Base-by-base conservation (phyloP, 92 coral and sea anemone genomes). In the Diadumene lineata region DNA sequence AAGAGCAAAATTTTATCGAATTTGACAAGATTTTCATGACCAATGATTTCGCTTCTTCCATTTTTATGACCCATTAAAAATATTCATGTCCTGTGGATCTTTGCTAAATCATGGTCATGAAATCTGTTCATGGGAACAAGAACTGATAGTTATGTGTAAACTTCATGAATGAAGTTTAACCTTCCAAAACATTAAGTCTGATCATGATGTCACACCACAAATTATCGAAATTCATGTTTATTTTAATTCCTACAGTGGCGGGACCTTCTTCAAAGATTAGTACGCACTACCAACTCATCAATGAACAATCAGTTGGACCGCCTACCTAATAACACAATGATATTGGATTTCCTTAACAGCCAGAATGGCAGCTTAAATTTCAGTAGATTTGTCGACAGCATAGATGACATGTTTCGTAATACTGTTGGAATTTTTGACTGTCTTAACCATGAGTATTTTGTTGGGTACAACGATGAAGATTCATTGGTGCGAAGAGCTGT, bases 401-500 rank as follows among this genome's bases (percentile, higher is more conserved):
- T 91, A 34, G 92, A 91, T 48, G 22, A 28, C 1, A 21, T 84
- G 57, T 84, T 91, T 73, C 56, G 51, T 34, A 67, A 74, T 27
- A 46, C 85, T 17, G 56, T 78, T 0, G n/a, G 26, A 15, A 46
- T 77, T 0, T 91, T 48, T 65, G 53, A 68, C 26, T 91, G 97
- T 46, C 34, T 82, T 27, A 51, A 70, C 15, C 97, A 91, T 44
- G 88, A 87, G 51, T 91, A 91, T 31, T 91, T 91, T 56, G 76
- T 75, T 56, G 89, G 89, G 0, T 91, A 56, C 30, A 64, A 73
- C 0, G 88, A 91, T 57, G 97, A 91, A 60, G 90, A 87, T 8
- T 78, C 90, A 0, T 43, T 91, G 70, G 88, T 87, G 10, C 73
- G 81, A 30, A 81, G 97, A 6, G 97, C 97, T 34, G 58, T 82